phyloP scores from a whole-genome alignment of 2,113 vertebrate genomes.

The Apodemus sylvaticus region DNA sequence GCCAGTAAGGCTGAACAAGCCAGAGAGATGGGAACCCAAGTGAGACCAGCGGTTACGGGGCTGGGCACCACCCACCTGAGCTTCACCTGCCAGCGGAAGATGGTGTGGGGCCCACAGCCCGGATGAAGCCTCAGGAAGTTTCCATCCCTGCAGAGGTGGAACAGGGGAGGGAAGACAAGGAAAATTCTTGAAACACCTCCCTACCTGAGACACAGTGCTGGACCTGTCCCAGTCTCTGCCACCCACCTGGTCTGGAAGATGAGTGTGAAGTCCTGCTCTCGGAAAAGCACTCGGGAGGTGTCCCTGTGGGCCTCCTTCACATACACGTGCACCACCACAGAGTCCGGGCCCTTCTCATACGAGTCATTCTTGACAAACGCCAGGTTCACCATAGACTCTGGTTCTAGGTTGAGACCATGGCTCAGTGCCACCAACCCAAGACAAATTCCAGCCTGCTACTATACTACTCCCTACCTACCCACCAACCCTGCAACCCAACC shows the following conservation, averaged over 20 bases:
- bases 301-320: constrained; percentile 94
- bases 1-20: background rate
- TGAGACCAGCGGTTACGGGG: background rate
- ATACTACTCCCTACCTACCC: background rate
- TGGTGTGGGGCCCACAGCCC: constrained; percentile 92
- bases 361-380: constrained; percentile 95
- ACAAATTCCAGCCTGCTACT: background rate
- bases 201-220: background rate
- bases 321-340: constrained; percentile 97
- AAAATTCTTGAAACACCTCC: background rate
- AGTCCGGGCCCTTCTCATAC: constrained; percentile 96
- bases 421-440: background rate
- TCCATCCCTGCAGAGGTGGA: constrained; percentile 86
- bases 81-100: constrained; percentile 99
- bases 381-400: constrained; percentile 94
- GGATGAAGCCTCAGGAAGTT: constrained; percentile 94
- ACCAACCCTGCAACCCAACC: background rate
- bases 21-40: background rate
- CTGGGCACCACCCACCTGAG: constrained; percentile 90
- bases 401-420: constrained; percentile 80
- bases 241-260: constrained; percentile 96
- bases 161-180: background rate
- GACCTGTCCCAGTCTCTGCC: background rate
- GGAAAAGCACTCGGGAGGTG: constrained; percentile 93
- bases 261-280: constrained; percentile 97